Percentiles rank a stretch among this genome's conserved stretches.
Conservation (phyloP, 2,113 vertebrate genomes). For the Spermophilus dauricus region DNA sequence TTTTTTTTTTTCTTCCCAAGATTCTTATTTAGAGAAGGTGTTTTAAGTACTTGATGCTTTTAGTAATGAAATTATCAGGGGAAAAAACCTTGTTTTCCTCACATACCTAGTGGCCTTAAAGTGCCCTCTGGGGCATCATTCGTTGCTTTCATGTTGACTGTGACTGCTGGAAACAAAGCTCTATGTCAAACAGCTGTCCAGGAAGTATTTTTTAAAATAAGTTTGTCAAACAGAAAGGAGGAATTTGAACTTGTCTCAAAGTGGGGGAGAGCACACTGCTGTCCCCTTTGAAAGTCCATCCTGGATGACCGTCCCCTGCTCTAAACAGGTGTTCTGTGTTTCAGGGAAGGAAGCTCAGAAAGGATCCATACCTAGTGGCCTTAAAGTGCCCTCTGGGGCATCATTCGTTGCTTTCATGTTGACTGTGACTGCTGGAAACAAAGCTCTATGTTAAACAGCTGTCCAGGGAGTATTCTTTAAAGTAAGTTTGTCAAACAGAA, state of each 20-base stretch:
- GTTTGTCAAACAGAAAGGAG: background rate
- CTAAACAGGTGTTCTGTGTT: conserved; percentile 80
- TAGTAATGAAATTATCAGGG: background rate
- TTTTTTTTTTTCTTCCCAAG: background rate
- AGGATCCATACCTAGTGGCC: conserved; percentile 35
- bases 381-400: background rate
- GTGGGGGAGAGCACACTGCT: background rate
- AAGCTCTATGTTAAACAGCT: background rate
- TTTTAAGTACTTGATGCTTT: background rate
- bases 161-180: background rate
- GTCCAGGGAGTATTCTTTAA: background rate
- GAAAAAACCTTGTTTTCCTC: background rate
- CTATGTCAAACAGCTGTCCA: background rate
- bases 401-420: background rate
- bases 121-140: background rate
- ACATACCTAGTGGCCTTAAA: background rate
- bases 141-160: background rate
- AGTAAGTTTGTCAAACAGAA: background rate
- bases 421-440: background rate
- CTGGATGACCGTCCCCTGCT: accelerated
- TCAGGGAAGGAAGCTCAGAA: conserved; percentile 85
- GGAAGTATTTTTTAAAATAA: background rate
- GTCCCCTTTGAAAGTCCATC: background rate
- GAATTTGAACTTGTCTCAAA: background rate
- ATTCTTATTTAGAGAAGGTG: background rate